These are phyloP conservation scores for Sinella curviseta DNA, from an alignment of 1,140 invertebrate species.

Conservation along the genomic window DNA sequence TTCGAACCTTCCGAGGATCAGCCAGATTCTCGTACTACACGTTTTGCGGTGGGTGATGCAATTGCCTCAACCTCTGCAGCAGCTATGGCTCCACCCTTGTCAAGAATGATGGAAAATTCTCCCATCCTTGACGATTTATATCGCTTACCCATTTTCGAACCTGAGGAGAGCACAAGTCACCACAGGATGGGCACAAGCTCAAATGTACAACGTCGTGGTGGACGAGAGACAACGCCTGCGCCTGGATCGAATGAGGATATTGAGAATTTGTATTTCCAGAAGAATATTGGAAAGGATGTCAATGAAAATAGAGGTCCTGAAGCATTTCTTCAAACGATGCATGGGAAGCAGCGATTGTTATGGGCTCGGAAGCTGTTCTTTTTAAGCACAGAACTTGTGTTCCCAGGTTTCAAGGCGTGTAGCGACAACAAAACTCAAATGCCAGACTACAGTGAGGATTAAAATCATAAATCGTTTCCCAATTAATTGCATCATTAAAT, in stretches of 20 bases:
- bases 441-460: constrained; percentile 27
- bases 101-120: neutral
- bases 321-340: constrained; percentile 11
- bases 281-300: neutral
- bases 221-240: neutral
- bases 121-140: neutral
- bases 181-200: no score
- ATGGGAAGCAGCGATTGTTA: constrained; percentile 24
- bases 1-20: neutral
- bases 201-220: no score
- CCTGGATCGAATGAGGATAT: neutral
- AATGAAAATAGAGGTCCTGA: neutral
- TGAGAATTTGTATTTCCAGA: neutral
- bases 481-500: neutral
- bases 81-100: neutral
- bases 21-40: neutral
- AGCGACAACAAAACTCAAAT: constrained; percentile 13
- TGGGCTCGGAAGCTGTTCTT: constrained; percentile 36
- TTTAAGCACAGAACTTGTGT: constrained; percentile 30
- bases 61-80: neutral
- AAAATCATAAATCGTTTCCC: neutral
- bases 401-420: constrained; percentile 30
- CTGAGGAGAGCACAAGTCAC: neutral
- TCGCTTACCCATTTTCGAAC: neutral
- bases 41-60: neutral